Evolutionary conservation across 2,888 invertebrate species (phyloP).

Genomic region (Melolontha melolontha): DNA sequence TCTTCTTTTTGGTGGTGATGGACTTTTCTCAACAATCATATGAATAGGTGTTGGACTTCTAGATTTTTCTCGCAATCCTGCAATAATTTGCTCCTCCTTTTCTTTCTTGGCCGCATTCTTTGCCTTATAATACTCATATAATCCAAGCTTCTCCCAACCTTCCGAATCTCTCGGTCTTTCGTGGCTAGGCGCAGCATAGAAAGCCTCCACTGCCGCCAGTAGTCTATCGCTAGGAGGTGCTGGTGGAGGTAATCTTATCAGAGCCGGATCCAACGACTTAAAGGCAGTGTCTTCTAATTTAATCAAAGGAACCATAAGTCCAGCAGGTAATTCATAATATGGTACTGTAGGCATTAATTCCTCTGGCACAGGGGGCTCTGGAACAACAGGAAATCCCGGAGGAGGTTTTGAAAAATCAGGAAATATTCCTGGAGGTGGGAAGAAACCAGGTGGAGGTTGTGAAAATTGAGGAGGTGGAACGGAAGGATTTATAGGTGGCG

Average conservation of each 20-base stretch:
- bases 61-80: constrained; percentile 78
- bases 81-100: constrained; percentile 85
- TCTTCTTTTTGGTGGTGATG: constrained; percentile 79
- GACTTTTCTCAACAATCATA: constrained; percentile 78
- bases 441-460: constrained; percentile 64
- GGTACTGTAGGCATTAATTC: constrained; percentile 91
- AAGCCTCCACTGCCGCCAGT: constrained; percentile 94
- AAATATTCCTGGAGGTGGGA: constrained; percentile 68
- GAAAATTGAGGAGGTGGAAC: constrained; percentile 62
- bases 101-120: constrained; percentile 91
- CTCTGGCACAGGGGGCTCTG: constrained; percentile 69
- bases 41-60: constrained; percentile 83
- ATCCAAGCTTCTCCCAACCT: constrained; percentile 98
- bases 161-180: constrained; percentile 95
- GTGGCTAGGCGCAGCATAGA: constrained; percentile 94
- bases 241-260: constrained; percentile 93
- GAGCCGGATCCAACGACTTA: constrained; percentile 88
- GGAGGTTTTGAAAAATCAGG: constrained; percentile 91
- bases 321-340: constrained; percentile 97
- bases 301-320: constrained; percentile 97
- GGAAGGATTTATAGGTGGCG: constrained; percentile 60
- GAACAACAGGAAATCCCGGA: constrained; percentile 75
- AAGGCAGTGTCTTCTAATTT: constrained; percentile 93
- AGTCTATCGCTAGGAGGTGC: constrained; percentile 94
- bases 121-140: constrained; percentile 98